Conservation (phyloP, 2,113 vertebrate genomes). For the Nipponia nippon region DNA sequence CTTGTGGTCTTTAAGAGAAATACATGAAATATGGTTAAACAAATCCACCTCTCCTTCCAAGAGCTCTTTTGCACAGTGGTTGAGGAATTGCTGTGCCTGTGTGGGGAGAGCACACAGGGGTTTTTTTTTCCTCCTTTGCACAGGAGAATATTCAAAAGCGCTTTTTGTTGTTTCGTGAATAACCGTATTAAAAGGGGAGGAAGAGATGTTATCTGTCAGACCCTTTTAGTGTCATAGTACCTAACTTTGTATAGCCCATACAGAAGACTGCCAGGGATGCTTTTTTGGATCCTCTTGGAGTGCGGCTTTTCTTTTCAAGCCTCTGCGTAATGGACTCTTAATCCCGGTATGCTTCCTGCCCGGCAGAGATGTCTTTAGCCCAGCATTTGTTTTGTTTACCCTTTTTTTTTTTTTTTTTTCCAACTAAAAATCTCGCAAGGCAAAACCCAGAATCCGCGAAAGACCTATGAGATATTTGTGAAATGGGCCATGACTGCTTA, state of each 20-base stretch:
- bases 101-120: background rate
- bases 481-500: constrained; percentile 62
- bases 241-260: constrained; percentile 60
- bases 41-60: background rate
- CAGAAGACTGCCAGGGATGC: constrained; percentile 55
- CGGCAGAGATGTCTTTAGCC: constrained; percentile 36
- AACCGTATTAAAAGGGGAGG: constrained; percentile 60
- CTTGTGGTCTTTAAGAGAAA: background rate
- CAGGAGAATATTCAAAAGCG: constrained; percentile 54
- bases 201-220: constrained; percentile 70
- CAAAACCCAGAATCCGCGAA: background rate
- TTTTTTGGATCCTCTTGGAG: constrained; percentile 62
- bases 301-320: constrained; percentile 59
- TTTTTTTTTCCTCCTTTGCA: background rate
- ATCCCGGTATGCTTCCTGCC: constrained; percentile 49
- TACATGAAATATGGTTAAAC: background rate
- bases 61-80: background rate
- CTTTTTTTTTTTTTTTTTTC: background rate
- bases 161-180: constrained; percentile 58
- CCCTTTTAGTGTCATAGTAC: constrained; percentile 67
- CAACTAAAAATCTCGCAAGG: background rate
- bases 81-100: background rate
- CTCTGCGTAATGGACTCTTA: constrained; percentile 61
- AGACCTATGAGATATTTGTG: constrained; percentile 54
- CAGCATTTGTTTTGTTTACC: constrained; percentile 34